Conservation (phyloP, 2,113 vertebrate genomes). For the Tragelaphus imberbis region DNA sequence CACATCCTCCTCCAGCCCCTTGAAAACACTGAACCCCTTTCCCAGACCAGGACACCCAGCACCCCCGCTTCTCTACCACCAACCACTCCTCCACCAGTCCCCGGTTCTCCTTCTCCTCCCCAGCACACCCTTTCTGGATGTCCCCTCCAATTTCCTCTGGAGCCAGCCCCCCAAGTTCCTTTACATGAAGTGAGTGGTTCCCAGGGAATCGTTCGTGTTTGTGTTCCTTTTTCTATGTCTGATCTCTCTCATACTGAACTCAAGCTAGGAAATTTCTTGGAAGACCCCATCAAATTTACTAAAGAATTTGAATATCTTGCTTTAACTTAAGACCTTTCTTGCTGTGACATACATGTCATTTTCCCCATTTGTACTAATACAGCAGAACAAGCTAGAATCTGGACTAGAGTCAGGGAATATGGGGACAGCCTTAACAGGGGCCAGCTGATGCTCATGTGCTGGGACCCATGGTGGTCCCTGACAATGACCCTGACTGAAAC, state of each 20-base stretch:
- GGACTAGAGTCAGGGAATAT: not conserved
- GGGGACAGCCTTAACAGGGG: not conserved
- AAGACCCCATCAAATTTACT: not conserved
- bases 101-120: not conserved
- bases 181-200: not conserved
- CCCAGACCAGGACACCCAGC: not conserved
- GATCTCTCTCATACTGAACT: not conserved
- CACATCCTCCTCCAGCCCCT: not conserved
- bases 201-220: not conserved
- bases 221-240: not conserved
- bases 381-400: not conserved
- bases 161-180: not conserved
- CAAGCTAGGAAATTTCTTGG: not conserved
- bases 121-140: not conserved
- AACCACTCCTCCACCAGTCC: not conserved
- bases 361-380: not conserved
- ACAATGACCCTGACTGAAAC: not conserved
- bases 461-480: not conserved
- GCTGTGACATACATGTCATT: not conserved
- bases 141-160: not conserved
- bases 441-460: not conserved
- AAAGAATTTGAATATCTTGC: not conserved
- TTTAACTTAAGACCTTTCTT: not conserved
- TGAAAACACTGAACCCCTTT: not conserved
- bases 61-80: not conserved